Conservation (phyloP, 2,888 invertebrate genomes). For the Pammene fasciana region DNA sequence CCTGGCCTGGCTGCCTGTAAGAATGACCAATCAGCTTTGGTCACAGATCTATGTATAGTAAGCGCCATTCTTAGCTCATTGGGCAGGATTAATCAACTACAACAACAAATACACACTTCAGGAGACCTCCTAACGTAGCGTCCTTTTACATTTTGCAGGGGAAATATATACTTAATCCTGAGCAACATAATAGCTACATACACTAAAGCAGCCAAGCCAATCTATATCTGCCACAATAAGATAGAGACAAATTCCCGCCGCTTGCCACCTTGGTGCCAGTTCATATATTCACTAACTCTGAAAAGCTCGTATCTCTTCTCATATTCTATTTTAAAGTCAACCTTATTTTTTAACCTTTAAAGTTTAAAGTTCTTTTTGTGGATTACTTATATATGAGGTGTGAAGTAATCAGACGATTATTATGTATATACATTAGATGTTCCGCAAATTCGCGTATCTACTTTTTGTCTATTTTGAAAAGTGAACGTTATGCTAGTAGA, state of each 20-base stretch:
- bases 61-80: too few relatives aligned
- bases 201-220: conserved; percentile 50
- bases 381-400: neutral
- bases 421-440: neutral
- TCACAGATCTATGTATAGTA: too few relatives aligned
- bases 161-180: neutral
- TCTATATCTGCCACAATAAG: conserved; percentile 67
- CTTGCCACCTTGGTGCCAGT: conserved; percentile 23
- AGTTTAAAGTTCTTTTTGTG: neutral
- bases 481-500: neutral
- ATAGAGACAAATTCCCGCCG: conserved; percentile 61
- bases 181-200: conserved; percentile 26
- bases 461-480: neutral
- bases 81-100: too few relatives aligned
- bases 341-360: neutral
- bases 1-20: too few relatives aligned
- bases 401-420: neutral
- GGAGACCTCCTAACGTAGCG: too few relatives aligned
- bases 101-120: neutral
- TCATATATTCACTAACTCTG: conserved; percentile 6
- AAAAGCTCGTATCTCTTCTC: neutral
- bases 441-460: too few relatives aligned
- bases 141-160: neutral
- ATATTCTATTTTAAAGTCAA: neutral
- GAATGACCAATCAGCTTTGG: too few relatives aligned